These are phyloP conservation scores for Alca torda DNA, from an alignment of 2,797 vertebrate genomes.

Conservation along the genomic window DNA sequence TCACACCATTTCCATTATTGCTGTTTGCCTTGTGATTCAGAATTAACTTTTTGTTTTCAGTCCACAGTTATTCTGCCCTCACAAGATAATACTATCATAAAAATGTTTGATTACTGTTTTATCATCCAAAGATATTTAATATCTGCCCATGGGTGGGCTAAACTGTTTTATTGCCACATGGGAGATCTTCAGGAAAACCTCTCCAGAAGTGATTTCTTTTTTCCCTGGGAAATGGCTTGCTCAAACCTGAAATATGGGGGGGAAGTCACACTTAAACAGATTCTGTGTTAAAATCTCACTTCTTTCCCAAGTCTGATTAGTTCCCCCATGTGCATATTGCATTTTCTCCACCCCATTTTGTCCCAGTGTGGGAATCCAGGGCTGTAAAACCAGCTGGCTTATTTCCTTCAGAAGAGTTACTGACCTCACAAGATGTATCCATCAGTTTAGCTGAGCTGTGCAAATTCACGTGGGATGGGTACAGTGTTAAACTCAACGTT, in stretches of 20 bases:
- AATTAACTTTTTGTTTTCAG: neutral
- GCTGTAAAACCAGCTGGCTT: neutral
- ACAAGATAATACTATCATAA: neutral
- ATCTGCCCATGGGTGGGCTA: neutral
- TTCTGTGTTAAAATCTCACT: neutral
- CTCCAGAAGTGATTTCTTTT: neutral
- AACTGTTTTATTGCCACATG: neutral
- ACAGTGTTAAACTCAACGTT: neutral
- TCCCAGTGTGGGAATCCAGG: neutral
- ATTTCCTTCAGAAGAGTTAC: neutral
- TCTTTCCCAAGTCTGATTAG: neutral
- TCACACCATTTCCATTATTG: neutral
- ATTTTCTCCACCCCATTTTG: neutral
- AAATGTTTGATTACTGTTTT: neutral
- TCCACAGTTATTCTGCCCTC: neutral
- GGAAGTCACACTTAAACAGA: neutral
- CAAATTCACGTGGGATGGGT: neutral
- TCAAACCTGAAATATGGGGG: neutral
- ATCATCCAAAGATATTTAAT: neutral
- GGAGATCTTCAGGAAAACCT: neutral
- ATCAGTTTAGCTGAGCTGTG: neutral
- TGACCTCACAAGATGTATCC: neutral
- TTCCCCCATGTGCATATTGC: neutral
- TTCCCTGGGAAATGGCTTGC: neutral
- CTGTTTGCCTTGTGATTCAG: neutral